Base-by-base conservation (phyloP, 2,113 vertebrate species). In the Anarrhichthys ocellatus region DNA sequence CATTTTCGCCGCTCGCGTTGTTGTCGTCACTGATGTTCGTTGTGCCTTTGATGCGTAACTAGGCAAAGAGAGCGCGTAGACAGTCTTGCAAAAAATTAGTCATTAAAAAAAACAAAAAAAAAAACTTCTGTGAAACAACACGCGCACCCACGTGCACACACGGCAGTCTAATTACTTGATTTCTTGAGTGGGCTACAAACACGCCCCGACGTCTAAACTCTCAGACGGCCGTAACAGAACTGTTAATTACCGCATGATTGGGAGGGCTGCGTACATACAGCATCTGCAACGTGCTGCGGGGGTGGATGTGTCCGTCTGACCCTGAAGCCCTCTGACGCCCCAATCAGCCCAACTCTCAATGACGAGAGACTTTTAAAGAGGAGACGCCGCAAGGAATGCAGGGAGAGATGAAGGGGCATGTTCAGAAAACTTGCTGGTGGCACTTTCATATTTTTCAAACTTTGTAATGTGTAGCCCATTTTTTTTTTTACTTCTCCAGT, bases 321-420 rank as follows among this genome's bases (percentile, higher is more conserved):
- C 89, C 74, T 46, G 27, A 50, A 87, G 80, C 59, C 71, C 67
- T 83, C 78, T 69, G 76, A 89, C 81, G 82, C 52, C 76, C 70
- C 52, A 80, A 81, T 88, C 76, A 86, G 66, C 56, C 54, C 22
- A 11, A 71, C 56, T 78, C 80, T 82, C 84, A 91, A 83, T 90
- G 70, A 88, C 73, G 71, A 66, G 72, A 76, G 76, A 65, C 27
- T 50, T 79, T 79, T 78, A 61, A 79, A 78, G 54, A 64, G 44
- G 70, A 84, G 80, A 80, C 50, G 61, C 85, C 20, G 14, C 65
- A 76, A 69, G 74, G 86, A 85, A 69, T 14, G 69, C 52, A 8
- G 6, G 34, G 62, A 87, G 82, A 87, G 59, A 85, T 22, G 46
- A 61, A 38, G 11, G 22, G 34, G 17, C 54, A 42, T 29, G 69